Evolutionary conservation across 2,113 vertebrate species (phyloP), one percentile per base, ranked within the genome.

Genomic region (Pelvicachromis taeniatus): DNA sequence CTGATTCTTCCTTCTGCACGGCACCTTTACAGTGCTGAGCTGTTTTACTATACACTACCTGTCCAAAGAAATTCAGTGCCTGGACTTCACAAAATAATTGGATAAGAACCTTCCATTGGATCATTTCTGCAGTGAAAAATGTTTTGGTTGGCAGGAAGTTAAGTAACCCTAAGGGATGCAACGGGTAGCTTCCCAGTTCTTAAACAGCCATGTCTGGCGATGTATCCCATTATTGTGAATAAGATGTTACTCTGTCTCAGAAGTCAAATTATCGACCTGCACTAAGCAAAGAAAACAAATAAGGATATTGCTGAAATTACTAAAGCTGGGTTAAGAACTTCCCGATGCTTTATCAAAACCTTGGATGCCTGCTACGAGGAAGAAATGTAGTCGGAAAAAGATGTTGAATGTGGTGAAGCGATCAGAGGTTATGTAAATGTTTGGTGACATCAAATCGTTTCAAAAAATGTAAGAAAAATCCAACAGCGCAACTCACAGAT

Each of bases 351-450:
- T 45, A 70, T 48, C 29, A 29, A 70, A 73, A 48, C 23, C 65
- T 48, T 23, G 65, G 14, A 2, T 0, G 21, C 16, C 40, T 11
- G 65, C 33, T 55, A 6, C 7, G 2, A 54, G 31, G 19, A 77
- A 77, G 7, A 38, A 38, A 38, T 54, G 19, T 4, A 33, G 5
- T 38, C 2, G 1, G 17, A 0, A 0, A 4, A 77, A 7, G 10
- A 78, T 9, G 14, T n/a, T 17, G 63, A 23, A 23, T 23, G 2
- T 68, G 11, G n/a, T 42, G 38, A 68, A 2, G 65, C 17, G 40
- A 70, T 29, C 40, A 45, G 40, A 73, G 38, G 7, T 29, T 26
- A 29, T 17, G 3, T 48, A 48, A 73, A 48, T 73, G 65, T 78
- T 23, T 55, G n/a, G n/a, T 78, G 73, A 23, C 29, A 54, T 78